Base-by-base conservation (phyloP, 2,888 invertebrate genomes). In the Neoitamus cyanurus region DNA sequence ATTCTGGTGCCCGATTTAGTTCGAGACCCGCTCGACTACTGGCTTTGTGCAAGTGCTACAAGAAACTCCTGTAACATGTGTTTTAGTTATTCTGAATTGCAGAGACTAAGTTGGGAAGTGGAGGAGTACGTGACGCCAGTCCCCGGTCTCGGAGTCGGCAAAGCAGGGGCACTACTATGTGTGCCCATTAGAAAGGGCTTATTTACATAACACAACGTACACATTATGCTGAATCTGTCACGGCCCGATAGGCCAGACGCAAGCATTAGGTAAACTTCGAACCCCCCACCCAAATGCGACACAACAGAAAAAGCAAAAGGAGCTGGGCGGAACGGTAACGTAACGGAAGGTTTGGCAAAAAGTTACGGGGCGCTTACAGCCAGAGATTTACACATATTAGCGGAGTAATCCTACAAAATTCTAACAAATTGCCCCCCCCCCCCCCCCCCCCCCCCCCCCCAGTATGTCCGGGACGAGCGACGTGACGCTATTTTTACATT, bases 401-500 rank as follows among this genome's bases (percentile, higher is more conserved):
- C 28, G 75, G 3, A 15, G 28, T 75, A 75, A 75, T 75, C 42
- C 75, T 42, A 75, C 13, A 75, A 75, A 75, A 75, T 75, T 25
- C 75, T 42, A 42, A 75, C 75, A 75, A 75, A 75, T 75, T 75
- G 75, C 75, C 25, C 42, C n/a, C n/a, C n/a, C n/a, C n/a, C n/a
- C n/a, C n/a, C n/a, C n/a, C n/a, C n/a, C n/a, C n/a, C n/a, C n/a
- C n/a, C n/a, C n/a, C n/a, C n/a, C n/a, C n/a, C 28, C 25, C 42
- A 75, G 75, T 37, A 28, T 75, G 25, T 11, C 34, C 42, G 13
- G 20, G 25, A 13, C 42, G 20, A 13, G 4, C 42, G 75, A 75
- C 42, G 75, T 75, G 75, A 75, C 28, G 28, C 42, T 42, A 75
- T 75, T 37, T 75, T 73, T 34, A 73, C 36, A 31, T 70, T 70